Conservation (phyloP, 2,888 invertebrate genomes). For the Hesperia comma region DNA sequence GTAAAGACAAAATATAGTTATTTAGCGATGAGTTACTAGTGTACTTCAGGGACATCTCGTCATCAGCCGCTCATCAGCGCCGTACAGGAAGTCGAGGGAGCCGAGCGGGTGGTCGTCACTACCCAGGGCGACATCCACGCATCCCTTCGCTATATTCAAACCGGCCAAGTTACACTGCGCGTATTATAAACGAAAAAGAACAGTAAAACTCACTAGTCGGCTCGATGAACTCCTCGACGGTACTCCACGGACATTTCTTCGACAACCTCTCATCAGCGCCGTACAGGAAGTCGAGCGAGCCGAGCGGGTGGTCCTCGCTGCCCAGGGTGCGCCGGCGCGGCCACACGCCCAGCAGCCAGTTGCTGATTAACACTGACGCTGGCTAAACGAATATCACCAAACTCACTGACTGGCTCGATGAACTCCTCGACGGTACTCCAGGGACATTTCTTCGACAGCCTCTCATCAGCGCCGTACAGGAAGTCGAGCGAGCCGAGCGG, state of each 20-base stretch:
- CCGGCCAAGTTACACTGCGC: no score
- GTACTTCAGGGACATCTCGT: conserved; percentile 78
- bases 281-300: conserved; percentile 86
- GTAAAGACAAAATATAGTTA: no score
- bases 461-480: conserved; percentile 80
- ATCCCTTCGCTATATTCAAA: no score
- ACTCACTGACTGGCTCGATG: conserved; percentile 75
- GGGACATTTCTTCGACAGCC: conserved; percentile 82
- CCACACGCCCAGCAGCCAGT: conserved; percentile 90
- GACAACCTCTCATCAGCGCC: conserved; percentile 80
- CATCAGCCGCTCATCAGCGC: conserved; percentile 80
- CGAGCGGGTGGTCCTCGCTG: conserved; percentile 84
- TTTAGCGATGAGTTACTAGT: no score
- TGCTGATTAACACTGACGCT: no score
- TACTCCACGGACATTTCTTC: conserved; percentile 79
- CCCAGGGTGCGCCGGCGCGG: conserved; percentile 62
- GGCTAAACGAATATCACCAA: no score
- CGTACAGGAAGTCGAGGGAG: conserved; percentile 86
- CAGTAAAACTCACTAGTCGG: conserved; percentile 76
- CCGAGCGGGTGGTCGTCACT: conserved; percentile 85
- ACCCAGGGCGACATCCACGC: no score
- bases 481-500: conserved; percentile 88
- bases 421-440: conserved; percentile 77
- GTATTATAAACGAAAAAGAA: neutral
- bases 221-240: conserved; percentile 74